Evolutionary conservation across 2,888 invertebrate genomes (phyloP).

Genomic region (Athalia rosae): DNA sequence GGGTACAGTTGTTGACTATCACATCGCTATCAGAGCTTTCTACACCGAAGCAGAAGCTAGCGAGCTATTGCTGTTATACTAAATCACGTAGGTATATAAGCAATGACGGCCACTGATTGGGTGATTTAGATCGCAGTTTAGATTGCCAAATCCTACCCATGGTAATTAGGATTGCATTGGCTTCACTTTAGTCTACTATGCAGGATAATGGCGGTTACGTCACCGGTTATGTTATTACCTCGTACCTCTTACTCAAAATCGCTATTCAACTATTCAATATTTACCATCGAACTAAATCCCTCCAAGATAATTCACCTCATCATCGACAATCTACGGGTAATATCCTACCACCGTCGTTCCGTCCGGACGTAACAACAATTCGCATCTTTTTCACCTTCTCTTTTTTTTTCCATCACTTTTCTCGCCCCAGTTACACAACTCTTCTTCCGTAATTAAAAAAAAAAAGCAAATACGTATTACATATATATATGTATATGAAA

Average conservation of each 20-base stretch:
- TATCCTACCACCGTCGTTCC: no score
- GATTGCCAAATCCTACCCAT: slow-evolving; percentile 48
- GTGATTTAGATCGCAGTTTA: slow-evolving; percentile 50
- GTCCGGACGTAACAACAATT: no score
- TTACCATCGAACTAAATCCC: neutral
- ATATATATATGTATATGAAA: no score
- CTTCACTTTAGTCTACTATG: slow-evolving; percentile 41
- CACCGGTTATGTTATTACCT: slow-evolving; percentile 39
- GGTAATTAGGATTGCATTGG: slow-evolving; percentile 55
- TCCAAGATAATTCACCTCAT: neutral
- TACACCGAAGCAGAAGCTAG: neutral
- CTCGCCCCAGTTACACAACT: no score
- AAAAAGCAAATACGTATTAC: no score
- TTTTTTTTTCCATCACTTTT: no score
- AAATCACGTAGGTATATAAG: slow-evolving; percentile 43
- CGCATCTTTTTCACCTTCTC: no score
- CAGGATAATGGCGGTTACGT: slow-evolving; percentile 34
- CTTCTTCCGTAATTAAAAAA: no score
- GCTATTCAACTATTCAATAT: slow-evolving; percentile 27
- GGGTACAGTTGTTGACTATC: slow-evolving; percentile 10
- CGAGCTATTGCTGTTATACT: slow-evolving; percentile 22
- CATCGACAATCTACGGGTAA: neutral
- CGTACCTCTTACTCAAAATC: slow-evolving; percentile 10
- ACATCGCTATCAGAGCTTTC: slow-evolving; percentile 25
- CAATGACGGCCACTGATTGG: slow-evolving; percentile 50